phyloP scores from a whole-genome alignment of 30 jellyfish, hydroid and myxozoan species.

The Nemopilema nomurai region DNA sequence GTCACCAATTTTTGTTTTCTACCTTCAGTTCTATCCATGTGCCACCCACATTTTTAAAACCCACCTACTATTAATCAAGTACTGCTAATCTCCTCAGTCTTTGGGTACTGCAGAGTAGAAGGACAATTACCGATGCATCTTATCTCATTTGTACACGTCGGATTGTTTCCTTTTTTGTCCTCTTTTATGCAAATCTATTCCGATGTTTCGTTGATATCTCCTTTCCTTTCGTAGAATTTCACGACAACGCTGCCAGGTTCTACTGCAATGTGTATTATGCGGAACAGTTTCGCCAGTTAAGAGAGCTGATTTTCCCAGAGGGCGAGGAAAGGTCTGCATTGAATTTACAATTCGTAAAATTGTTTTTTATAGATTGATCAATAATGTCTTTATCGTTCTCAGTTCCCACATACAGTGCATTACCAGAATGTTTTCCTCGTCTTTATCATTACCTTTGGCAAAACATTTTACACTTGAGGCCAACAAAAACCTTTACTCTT shows the following conservation, averaged over 20 bases:
- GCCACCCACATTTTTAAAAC: too few species aligned
- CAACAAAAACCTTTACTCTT: too few species aligned
- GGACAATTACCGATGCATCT: too few species aligned
- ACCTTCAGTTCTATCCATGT: too few species aligned
- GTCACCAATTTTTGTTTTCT: too few species aligned
- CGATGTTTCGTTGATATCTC: not conserved
- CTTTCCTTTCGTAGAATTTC: slow-evolving; percentile 61
- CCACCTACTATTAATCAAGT: too few species aligned
- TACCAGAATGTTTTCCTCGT: not conserved
- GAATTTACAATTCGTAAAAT: not conserved
- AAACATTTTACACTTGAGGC: too few species aligned
- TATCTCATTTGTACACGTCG: too few species aligned
- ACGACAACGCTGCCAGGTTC: slow-evolving; percentile 75
- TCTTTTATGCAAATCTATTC: not conserved
- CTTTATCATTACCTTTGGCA: too few species aligned
- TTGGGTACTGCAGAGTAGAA: too few species aligned
- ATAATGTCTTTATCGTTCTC: not conserved
- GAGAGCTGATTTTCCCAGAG: slow-evolving; percentile 86
- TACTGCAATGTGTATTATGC: slow-evolving; percentile 91
- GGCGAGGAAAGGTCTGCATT: slow-evolving; percentile 85
- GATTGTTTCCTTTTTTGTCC: not conserved
- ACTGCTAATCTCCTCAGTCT: too few species aligned
- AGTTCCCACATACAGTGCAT: not conserved
- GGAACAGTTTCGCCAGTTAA: slow-evolving; percentile 79
- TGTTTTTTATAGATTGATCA: not conserved